Base-by-base conservation (phyloP, 2,888 invertebrate genomes). In the Drosophila prolongata region DNA sequence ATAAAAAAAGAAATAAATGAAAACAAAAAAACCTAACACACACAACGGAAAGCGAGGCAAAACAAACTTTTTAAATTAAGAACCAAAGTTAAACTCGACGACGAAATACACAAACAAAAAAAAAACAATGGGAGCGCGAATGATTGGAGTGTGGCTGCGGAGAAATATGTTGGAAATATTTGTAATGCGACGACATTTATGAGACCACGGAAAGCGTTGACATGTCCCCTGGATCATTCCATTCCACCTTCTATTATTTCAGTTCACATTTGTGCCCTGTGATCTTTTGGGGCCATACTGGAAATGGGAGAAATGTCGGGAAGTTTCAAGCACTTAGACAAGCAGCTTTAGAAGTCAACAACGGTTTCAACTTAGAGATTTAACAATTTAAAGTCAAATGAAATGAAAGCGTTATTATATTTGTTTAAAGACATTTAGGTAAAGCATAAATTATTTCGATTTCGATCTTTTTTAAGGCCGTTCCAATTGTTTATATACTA, bases 61-160 rank as follows among this genome's bases (percentile, higher is more conserved):
- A 74, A 55, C 76, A 86, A 82, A 82, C 84, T 82, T 82, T 82
- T 82, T 86, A 87, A 82, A 82, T 86, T 82, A 82, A 82, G 82
- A 83, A 87, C 84, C 80, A 82, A 82, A 86, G 80, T 87, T 86
- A 87, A 87, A 82, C 69, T 78, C 73, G 66, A 64, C 73, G 58
- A 67, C 75, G 82, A 82, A 77, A 67, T 27, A 38, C 52, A 34
- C 27, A 55, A 56, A 30, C 52, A 34, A 27, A 55, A 56, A 24
- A 47, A 49, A 16, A 6, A 13, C 11, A 49, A 49, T 49, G 16
- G 27, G 56, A 46, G 58, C 16, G 53, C 57, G 42, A 53, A 53
- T 66, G 67, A 66, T 66, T 66, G 67, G 67, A 47, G 67, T 47
- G 27, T 38, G 53, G 66, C 34, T 66, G 54, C 40, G 46, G 67